Evolutionary conservation across 1,140 invertebrate species (phyloP), one percentile per base, ranked within the genome.

Genomic region (Bombus affinis): DNA sequence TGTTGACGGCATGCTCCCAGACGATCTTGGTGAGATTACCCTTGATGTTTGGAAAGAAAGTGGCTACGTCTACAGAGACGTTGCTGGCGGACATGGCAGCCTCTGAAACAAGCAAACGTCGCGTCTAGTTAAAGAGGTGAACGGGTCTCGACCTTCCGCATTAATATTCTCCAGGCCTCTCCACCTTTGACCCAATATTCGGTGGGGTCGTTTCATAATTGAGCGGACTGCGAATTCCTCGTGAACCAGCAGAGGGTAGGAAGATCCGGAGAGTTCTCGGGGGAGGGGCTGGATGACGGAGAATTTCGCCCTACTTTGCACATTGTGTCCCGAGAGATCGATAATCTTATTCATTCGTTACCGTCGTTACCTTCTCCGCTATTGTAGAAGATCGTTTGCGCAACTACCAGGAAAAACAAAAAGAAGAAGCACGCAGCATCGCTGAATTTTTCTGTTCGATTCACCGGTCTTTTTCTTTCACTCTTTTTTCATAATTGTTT

Each of bases 1-100:
- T 97, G 93, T 99, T 98, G 6, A 98, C 97, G 3, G 97, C 97
- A 94, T 98, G 98, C 12, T 97, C 97, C 98, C 98, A 99, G 37
- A 96, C 97, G 6, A 98, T 95, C 85, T 96, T 96, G 4, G 97
- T 97, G 70, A 98, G 93, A 93, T 98, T 98, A 13, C 91, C 91
- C 3, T 94, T 82, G 62, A 95, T 81, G 0, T 92, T 73, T 2
- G 94, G 93, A 82, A 96, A 96, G 84, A 94, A 95, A 9, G 86
- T 91, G n/a, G 62, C 85, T 3, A 91, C 87, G 32, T 90, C 86
- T 39, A 89, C 86, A 0, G 86, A 32, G 12, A 79, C 84, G n/a
- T n/a, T 62, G 3, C 13, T 35, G 13, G 75, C 62, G 28, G 88
- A 82, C 92, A 92, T 93, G 32, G 83, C 86, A 32, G 68, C 39